A percentile compares a stretch with the other conserved stretches of the same genome.
These are phyloP conservation scores for Polymixis lichenea DNA, from an alignment of 2,888 invertebrate species.

Conservation along the genomic window DNA sequence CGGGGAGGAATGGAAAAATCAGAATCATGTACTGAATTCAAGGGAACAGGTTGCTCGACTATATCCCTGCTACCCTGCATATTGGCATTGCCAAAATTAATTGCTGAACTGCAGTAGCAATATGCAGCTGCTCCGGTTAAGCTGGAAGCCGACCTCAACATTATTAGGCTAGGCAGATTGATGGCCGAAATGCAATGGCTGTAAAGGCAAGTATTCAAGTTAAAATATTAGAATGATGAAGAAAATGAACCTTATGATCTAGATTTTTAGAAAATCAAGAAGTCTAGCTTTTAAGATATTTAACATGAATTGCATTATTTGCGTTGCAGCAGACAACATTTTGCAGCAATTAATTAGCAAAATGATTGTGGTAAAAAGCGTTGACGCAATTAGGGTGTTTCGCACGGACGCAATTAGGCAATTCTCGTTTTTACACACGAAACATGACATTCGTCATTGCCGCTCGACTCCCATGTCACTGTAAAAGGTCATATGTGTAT, in stretches of 20 bases:
- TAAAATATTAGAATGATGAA: neutral
- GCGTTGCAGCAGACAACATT: neutral
- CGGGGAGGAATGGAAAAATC: too few species aligned
- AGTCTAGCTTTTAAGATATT: neutral
- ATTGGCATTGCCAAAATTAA: too few species aligned
- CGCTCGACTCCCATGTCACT: neutral
- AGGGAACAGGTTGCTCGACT: too few species aligned
- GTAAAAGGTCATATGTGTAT: neutral
- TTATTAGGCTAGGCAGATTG: neutral
- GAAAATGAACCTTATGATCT: neutral
- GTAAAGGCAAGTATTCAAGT: neutral
- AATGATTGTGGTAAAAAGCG: too few species aligned
- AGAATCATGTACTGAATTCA: too few species aligned
- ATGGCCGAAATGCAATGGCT: neutral
- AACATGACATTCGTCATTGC: neutral
- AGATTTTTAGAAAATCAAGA: neutral
- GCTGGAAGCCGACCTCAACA: neutral
- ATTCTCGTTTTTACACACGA: too few species aligned
- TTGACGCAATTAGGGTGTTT: too few species aligned
- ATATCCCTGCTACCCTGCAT: too few species aligned
- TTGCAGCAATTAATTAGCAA: too few species aligned
- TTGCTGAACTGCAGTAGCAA: too few species aligned
- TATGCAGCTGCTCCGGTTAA: neutral
- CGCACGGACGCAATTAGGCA: too few species aligned
- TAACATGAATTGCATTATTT: too few species aligned